These are phyloP conservation scores for Tangara arthus DNA, from an alignment of 2,797 vertebrate species.

Conservation along the genomic window DNA sequence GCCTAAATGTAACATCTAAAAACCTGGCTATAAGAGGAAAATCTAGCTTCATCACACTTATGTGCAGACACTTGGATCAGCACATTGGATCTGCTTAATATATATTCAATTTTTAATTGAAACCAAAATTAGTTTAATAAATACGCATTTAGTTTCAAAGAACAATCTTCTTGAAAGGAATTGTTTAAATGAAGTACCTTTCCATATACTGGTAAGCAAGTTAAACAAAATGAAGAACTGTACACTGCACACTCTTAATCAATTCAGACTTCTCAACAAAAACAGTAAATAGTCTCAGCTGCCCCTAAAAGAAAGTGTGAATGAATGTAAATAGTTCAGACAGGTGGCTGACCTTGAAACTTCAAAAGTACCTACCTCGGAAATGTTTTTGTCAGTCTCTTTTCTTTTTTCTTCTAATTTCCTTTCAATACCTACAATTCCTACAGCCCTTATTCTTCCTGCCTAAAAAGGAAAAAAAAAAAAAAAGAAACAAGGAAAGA, in stretches of 20 bases:
- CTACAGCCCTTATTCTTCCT: constrained; percentile 94
- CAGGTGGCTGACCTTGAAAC: not conserved
- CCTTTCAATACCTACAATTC: constrained; percentile 97
- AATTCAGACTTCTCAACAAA: not conserved
- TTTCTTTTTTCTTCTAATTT: constrained; percentile 97
- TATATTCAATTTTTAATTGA: not conserved
- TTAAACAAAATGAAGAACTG: not conserved
- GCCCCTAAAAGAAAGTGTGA: not conserved
- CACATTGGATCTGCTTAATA: not conserved
- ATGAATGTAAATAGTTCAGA: not conserved
- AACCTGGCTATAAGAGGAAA: not conserved
- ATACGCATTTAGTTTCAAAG: not conserved
- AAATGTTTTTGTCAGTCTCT: constrained; percentile 99
- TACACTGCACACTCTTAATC: not conserved
- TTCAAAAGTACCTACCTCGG: constrained; percentile 82
- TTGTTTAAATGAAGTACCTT: not conserved
- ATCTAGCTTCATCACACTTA: not conserved
- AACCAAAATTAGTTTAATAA: not conserved
- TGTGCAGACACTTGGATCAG: not conserved
- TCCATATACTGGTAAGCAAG: not conserved
- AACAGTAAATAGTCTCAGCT: not conserved
- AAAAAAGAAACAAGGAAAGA: not conserved
- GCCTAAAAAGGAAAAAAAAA: constrained; percentile 64
- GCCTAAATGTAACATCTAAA: not conserved
- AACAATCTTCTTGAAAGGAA: not conserved